These are phyloP conservation scores for Cancer borealis DNA, from an alignment of 2,888 invertebrate genomes.

Conservation along the genomic window DNA sequence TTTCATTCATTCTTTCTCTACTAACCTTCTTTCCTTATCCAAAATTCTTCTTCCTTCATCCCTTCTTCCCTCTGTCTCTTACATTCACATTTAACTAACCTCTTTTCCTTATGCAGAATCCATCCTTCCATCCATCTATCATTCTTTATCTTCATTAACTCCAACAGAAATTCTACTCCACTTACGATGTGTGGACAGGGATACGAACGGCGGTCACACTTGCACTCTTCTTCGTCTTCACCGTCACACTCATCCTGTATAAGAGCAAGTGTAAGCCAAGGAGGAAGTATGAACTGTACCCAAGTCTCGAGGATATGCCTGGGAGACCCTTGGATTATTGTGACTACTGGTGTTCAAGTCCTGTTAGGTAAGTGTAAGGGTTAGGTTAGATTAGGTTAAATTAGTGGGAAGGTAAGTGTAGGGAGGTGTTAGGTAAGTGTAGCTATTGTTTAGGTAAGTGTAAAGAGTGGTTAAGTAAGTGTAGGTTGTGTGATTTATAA, in stretches of 20 bases:
- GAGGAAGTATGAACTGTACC: constrained; percentile 74
- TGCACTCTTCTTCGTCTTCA: constrained; percentile 93
- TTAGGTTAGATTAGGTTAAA: too few relatives aligned
- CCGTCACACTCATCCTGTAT: constrained; percentile 94
- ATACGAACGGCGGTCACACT: constrained; percentile 94
- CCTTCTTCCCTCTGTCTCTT: neutral
- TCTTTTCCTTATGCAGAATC: neutral
- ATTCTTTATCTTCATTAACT: neutral
- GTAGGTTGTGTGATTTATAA: too few relatives aligned
- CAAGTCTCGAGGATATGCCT: constrained; percentile 76
- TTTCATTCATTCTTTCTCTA: neutral
- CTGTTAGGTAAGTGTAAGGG: constrained; percentile 64
- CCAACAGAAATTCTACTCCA: constrained; percentile 88
- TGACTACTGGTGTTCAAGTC: constrained; percentile 75
- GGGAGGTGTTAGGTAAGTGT: neutral
- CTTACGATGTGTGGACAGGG: constrained; percentile 96
- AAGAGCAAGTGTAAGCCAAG: constrained; percentile 81
- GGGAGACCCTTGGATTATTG: constrained; percentile 73
- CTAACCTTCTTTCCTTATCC: neutral
- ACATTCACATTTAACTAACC: neutral
- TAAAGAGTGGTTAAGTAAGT: neutral
- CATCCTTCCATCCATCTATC: neutral
- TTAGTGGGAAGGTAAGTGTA: too few relatives aligned
- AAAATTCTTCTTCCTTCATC: neutral
- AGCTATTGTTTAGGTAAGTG: neutral